Conservation (phyloP, 2,113 vertebrate species). For the Acrocephalus arundinaceus region DNA sequence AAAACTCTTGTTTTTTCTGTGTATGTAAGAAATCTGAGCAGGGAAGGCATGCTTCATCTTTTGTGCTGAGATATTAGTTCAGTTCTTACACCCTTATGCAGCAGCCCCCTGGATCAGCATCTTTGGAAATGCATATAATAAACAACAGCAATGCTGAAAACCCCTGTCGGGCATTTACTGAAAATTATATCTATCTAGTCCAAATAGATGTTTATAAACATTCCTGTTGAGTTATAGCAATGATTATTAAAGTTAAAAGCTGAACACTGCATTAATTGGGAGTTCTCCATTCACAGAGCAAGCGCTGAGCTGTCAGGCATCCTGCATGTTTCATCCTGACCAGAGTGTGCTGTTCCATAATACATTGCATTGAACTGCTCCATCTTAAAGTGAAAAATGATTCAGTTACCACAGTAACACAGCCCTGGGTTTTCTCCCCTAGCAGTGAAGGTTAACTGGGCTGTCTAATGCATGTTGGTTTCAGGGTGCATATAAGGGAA, state of each 20-base stretch:
- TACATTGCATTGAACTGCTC: constrained; percentile 54
- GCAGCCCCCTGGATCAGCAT: neutral
- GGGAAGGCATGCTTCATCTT: neutral
- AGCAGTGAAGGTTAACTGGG: constrained; percentile 66
- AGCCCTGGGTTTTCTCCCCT: constrained; percentile 44
- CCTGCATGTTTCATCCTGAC: constrained; percentile 52
- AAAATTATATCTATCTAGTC: neutral
- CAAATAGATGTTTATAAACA: constrained; percentile 24
- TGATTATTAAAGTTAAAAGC: constrained; percentile 65
- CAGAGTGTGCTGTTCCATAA: constrained; percentile 46
- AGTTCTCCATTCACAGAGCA: constrained; percentile 47
- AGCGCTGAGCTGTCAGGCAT: constrained; percentile 28
- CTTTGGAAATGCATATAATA: neutral
- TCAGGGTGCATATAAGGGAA: constrained; percentile 32
- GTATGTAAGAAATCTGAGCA: neutral
- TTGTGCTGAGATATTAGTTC: neutral
- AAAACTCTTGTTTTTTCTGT: neutral
- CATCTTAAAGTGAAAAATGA: constrained; percentile 65
- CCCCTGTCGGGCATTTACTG: neutral
- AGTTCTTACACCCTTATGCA: neutral
- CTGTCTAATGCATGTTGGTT: constrained; percentile 37
- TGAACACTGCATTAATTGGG: constrained; percentile 52
- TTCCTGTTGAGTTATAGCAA: constrained; percentile 9
- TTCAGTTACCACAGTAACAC: constrained; percentile 79
- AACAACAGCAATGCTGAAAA: neutral